phyloP scores from a whole-genome alignment of 1,140 invertebrate species.

The Diploscapter pachys region DNA sequence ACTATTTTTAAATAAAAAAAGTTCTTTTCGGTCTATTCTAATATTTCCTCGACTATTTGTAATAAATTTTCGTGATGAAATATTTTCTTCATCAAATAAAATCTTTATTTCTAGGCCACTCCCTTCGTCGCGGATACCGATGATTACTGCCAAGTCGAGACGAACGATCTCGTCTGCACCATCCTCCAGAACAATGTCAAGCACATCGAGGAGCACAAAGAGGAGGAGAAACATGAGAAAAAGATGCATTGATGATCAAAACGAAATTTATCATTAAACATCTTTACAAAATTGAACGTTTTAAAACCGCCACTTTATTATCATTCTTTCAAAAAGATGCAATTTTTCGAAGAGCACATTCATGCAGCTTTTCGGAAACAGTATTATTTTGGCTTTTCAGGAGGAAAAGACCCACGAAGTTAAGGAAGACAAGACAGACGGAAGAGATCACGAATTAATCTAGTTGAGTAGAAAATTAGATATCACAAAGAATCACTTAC shows the following conservation, averaged over 20 bases:
- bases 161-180: constrained; percentile 24
- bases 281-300: not conserved
- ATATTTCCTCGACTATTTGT: too few relatives aligned
- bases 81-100: too few relatives aligned
- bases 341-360: too few relatives aligned
- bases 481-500: too few relatives aligned
- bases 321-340: too few relatives aligned
- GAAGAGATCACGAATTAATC: not conserved
- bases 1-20: too few relatives aligned
- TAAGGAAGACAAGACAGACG: constrained; percentile 6
- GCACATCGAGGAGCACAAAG: constrained; percentile 18
- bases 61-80: too few relatives aligned
- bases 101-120: not conserved
- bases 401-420: not conserved
- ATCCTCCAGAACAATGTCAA: constrained; percentile 24
- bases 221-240: constrained; percentile 27
- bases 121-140: constrained; percentile 26
- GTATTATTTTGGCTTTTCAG: not conserved
- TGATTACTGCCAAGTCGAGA: constrained; percentile 27
- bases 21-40: too few relatives aligned
- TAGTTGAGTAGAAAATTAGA: too few relatives aligned
- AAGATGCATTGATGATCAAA: not conserved
- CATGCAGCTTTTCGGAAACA: too few relatives aligned
- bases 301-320: not conserved
- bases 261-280: not conserved